Base-by-base conservation (phyloP, 2,113 vertebrate species). In the Onychostruthus taczanowskii region DNA sequence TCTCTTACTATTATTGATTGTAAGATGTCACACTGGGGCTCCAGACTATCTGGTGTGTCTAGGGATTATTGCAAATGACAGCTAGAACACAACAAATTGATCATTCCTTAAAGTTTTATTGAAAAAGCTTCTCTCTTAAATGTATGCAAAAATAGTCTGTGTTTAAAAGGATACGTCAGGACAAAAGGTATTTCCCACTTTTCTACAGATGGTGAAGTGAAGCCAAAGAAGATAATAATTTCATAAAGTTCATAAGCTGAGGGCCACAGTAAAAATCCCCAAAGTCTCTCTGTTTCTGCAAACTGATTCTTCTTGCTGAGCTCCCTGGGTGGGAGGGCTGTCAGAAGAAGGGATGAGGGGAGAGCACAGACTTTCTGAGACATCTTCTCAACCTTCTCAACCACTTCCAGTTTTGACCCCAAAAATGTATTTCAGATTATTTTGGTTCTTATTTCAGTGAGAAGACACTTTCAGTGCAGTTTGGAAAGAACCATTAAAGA, bases 1-100 rank as follows among this genome's bases (percentile, higher is more conserved):
- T 16, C 26, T 8, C 35, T 64, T 30, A 16, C 14, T 26, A 0
- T 30, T 30, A 0, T 27, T 33, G 39, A 18, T 3, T 33, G 16
- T 21, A 26, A 22, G 15, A 33, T 44, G 50, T 35, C 49, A 56
- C 37, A 33, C n/a, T 4, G 10, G 14, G 16, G 27, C 22, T 93
- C 31, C 56, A 58, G 46, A 49, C 67, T 63, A 7, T 23, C 11
- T 56, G 19, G 30, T 35, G n/a, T 59, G 73, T 22, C 22, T 26
- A 79, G 46, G 53, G 33, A 59, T 82, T 49, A 59, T 20, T 62
- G 52, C 12, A 44, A 77, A 35, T 30, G n/a, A 35, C 53, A 66
- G 62, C 22, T 46, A 62, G 83, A 96, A 33, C 10, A 2, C 6
- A 64, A 43, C 16, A 18, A 47, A 64, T 2, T 9, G 4, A 30